Base-by-base conservation (phyloP, 2,797 vertebrate genomes). In the Tiaroga cobitis region DNA sequence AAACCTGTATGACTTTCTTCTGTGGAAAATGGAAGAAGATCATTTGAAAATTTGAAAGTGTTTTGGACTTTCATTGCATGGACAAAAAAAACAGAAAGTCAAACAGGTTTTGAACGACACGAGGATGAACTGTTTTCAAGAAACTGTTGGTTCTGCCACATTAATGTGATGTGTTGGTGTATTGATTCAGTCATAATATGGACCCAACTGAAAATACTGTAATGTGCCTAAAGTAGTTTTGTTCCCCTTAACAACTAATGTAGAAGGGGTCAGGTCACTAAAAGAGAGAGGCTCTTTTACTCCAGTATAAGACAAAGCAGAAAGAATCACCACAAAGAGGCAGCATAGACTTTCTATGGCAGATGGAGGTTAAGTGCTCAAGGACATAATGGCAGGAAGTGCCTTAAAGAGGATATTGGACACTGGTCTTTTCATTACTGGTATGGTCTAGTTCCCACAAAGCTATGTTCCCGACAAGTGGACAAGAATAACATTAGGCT, bases 341-440 rank as follows among this genome's bases (percentile, higher is more conserved):
- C n/a, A 19, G 46, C 34, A 2, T 59, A 49, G 29, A 73, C 5
- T 8, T 51, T 59, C 68, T 13, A 29, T 59, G 67, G 67, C 67
- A 85, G 67, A 85, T 69, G 21, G 46, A 18, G 29, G 54, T 83
- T 72, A 80, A 85, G 83, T 72, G 76, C 26, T 69, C 21, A 82
- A 43, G 15, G 67, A 63, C 83, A 73, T 80, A 72, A 80, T 80
- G 9, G 67, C 67, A 80, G 39, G 39, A 80, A 85, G 54, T 29
- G 37, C 29, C 77, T 79, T 39, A 24, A 63, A 56, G 9, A 79
- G 75, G 68, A 61, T 69, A 76, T 8, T 78, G 63, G 26, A 69
- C 54, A 37, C 37, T 73, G 21, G 51, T 19, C 29, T 49, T 68
- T 80, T 54, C 83, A 84, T 78, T 84, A 84, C 29, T 79, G 16